phyloP scores from a whole-genome alignment of 2,888 invertebrate species.

The Scaptomyza tumidula region DNA sequence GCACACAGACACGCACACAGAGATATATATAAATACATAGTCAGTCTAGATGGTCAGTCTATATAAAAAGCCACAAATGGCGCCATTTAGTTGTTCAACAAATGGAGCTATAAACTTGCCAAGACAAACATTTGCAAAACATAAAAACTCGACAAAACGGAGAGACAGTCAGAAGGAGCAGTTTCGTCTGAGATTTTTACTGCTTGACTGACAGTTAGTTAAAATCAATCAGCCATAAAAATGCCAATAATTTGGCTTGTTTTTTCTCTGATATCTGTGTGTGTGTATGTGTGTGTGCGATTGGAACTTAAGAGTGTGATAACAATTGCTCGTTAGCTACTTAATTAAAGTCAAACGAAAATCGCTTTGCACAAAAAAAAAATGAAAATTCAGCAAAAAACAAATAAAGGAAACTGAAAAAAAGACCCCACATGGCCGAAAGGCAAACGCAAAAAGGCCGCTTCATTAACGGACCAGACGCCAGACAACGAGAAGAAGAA shows the following conservation, averaged over 20 bases:
- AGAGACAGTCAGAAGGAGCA: conserved; percentile 40
- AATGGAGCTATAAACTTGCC: conserved; percentile 74
- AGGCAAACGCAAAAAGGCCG: background rate
- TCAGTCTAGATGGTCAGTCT: conserved; percentile 42
- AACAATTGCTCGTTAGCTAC: conserved; percentile 51
- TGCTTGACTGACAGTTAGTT: conserved; percentile 1
- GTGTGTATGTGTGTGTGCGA: background rate
- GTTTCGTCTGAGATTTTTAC: conserved; percentile 26
- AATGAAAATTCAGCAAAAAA: too few relatives aligned
- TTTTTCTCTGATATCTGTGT: background rate
- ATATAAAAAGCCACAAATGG: conserved; percentile 73
- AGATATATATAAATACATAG: conserved; percentile 2
- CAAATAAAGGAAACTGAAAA: conserved; percentile 3
- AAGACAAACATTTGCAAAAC: conserved; percentile 77
- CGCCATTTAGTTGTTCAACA: conserved; percentile 49
- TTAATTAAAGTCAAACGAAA: conserved; percentile 58
- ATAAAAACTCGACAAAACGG: conserved; percentile 59
- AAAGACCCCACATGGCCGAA: conserved; percentile 11
- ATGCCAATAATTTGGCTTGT: conserved; percentile 41
- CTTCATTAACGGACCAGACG: background rate
- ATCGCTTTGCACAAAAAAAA: conserved; percentile 36
- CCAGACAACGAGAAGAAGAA: background rate
- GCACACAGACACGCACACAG: conserved; percentile 44
- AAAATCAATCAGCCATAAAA: conserved; percentile 66
- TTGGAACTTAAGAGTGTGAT: conserved; percentile 35